These are phyloP conservation scores for Calliphora vomitoria DNA, from an alignment of 2,888 invertebrate genomes.

Conservation along the genomic window DNA sequence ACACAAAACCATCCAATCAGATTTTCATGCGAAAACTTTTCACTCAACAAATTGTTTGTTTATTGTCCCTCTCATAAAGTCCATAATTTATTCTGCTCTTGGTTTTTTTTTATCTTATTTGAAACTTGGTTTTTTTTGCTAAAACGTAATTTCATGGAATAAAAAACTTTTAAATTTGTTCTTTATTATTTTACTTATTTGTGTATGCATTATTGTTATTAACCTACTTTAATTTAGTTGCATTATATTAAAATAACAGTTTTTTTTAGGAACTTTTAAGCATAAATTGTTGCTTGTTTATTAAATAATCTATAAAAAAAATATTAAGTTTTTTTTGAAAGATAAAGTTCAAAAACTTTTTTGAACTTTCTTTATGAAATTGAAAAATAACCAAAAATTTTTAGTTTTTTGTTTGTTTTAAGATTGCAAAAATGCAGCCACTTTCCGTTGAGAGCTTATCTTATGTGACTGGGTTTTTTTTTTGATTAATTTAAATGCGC, in stretches of 20 bases:
- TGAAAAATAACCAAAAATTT: too few relatives aligned
- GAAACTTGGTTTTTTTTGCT: not conserved
- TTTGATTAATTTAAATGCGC: constrained; percentile 23
- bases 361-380: too few relatives aligned
- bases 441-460: constrained; percentile 27
- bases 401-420: too few relatives aligned
- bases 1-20: not conserved
- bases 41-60: not conserved
- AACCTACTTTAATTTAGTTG: constrained; percentile 29
- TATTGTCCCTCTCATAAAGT: not conserved
- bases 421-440: constrained; percentile 4
- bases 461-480: not conserved
- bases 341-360: too few relatives aligned
- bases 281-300: not conserved
- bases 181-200: not conserved
- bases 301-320: too few relatives aligned
- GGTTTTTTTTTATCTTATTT: not conserved
- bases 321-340: too few relatives aligned
- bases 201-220: constrained; percentile 25
- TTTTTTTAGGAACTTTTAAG: not conserved
- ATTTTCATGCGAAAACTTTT: not conserved
- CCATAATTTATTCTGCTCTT: not conserved
- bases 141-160: constrained; percentile 29
- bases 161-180: constrained; percentile 27
- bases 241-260: constrained; percentile 4